phyloP scores from a whole-genome alignment of 1,140 invertebrate genomes.

The Anastrepha obliqua region DNA sequence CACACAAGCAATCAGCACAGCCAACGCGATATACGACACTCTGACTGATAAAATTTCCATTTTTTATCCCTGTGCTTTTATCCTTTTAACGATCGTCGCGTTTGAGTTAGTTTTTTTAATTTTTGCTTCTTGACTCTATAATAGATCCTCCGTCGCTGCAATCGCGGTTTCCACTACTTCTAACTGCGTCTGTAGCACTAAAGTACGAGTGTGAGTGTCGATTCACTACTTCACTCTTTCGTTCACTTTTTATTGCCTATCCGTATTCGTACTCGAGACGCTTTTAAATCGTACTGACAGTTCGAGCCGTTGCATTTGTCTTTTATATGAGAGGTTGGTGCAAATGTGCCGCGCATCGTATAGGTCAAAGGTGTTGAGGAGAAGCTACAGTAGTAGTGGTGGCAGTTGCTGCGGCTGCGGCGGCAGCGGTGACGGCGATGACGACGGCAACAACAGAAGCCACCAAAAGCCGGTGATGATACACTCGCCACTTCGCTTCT shows the following conservation, averaged over 20 bases:
- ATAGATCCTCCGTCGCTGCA: background rate
- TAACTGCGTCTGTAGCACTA: background rate
- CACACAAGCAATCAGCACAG: conserved; percentile 23
- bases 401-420: background rate
- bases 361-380: conserved; percentile 51
- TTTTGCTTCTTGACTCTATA: background rate
- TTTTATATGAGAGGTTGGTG: conserved; percentile 43
- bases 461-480: conserved; percentile 47
- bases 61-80: background rate
- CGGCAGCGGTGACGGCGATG: background rate
- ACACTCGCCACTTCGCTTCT: conserved; percentile 12
- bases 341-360: conserved; percentile 30
- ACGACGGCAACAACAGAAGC: background rate
- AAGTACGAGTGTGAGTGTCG: background rate
- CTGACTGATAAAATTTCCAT: conserved; percentile 26
- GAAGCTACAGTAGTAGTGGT: background rate
- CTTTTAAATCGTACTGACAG: conserved; percentile 50
- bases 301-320: conserved; percentile 44
- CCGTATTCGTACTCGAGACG: conserved; percentile 51
- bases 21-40: conserved; percentile 28
- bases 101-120: background rate
- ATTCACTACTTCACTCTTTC: conserved; percentile 6
- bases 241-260: background rate
- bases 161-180: background rate
- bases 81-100: background rate